A percentile compares a stretch with the other conserved stretches of the same genome.
phyloP scores from a whole-genome alignment of 37 sponge, comb jelly and placozoan species.

The Amphimedon queenslandica region DNA sequence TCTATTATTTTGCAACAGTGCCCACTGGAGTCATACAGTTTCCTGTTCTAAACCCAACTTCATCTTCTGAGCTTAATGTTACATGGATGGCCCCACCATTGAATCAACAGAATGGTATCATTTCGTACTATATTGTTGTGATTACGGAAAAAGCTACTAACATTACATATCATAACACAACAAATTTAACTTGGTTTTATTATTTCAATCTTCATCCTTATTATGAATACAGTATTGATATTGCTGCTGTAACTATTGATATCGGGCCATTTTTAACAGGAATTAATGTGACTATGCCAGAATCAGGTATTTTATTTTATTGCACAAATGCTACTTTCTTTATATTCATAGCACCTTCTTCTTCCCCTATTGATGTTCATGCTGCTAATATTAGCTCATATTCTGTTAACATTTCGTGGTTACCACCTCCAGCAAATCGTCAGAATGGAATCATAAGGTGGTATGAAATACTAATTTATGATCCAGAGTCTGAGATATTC shows the following conservation, averaged over 20 bases:
- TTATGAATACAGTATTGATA: not conserved
- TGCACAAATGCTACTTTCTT: not conserved
- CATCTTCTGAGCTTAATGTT: not conserved
- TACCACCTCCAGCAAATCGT: slow-evolving; percentile 11
- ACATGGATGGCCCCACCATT: slow-evolving; percentile 14
- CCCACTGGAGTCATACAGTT: not conserved
- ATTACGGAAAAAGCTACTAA: slow-evolving; percentile 10
- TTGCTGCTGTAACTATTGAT: slow-evolving; percentile 20
- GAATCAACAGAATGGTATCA: slow-evolving; percentile 9
- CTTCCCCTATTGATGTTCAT: not conserved
- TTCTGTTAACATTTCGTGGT: slow-evolving; percentile 13
- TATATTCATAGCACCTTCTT: not conserved
- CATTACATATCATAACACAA: not conserved
- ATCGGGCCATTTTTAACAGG: not conserved
- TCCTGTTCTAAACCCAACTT: not conserved
- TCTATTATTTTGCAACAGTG: not conserved
- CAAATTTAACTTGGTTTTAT: not conserved
- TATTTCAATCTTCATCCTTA: slow-evolving; percentile 8
- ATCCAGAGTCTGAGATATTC: not conserved
- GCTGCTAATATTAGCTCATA: not conserved
- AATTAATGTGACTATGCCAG: not conserved
- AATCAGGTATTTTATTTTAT: not conserved
- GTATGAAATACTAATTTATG: not conserved
- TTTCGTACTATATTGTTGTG: slow-evolving; percentile 5
- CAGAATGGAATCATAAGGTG: slow-evolving; percentile 17